These are phyloP conservation scores for Neopelma chrysocephalum DNA, from an alignment of 2,797 vertebrate genomes.

Conservation along the genomic window DNA sequence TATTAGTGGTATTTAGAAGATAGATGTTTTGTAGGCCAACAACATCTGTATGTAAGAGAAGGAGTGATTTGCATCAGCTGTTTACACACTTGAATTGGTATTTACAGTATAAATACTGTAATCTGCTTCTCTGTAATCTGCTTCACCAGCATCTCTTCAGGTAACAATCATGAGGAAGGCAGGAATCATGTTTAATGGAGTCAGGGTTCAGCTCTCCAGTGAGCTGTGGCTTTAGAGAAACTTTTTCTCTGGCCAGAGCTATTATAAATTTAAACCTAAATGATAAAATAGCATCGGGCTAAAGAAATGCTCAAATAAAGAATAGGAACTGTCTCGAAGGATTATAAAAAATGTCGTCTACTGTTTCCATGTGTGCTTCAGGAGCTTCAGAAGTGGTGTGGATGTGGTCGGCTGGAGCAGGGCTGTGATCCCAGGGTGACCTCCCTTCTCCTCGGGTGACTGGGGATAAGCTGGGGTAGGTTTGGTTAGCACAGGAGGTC, in stretches of 20 bases:
- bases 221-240: not conserved
- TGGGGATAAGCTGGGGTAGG: not conserved
- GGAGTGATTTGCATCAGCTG: not conserved
- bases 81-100: not conserved
- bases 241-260: not conserved
- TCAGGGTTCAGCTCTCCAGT: not conserved
- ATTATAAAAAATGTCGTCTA: not conserved
- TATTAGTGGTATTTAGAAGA: not conserved
- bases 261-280: not conserved
- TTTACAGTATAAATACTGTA: not conserved
- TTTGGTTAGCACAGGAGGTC: not conserved
- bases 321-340: not conserved
- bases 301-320: not conserved
- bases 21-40: not conserved
- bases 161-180: not conserved
- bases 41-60: not conserved
- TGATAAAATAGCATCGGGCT: not conserved
- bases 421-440: not conserved
- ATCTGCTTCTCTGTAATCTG: not conserved
- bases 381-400: rapidly evolving
- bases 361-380: not conserved
- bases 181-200: not conserved
- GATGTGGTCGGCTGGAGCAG: not conserved
- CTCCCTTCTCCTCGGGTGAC: not conserved
- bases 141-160: not conserved